Evolutionary conservation across 2,888 invertebrate species (phyloP).

Genomic region (Dicycla oo): DNA sequence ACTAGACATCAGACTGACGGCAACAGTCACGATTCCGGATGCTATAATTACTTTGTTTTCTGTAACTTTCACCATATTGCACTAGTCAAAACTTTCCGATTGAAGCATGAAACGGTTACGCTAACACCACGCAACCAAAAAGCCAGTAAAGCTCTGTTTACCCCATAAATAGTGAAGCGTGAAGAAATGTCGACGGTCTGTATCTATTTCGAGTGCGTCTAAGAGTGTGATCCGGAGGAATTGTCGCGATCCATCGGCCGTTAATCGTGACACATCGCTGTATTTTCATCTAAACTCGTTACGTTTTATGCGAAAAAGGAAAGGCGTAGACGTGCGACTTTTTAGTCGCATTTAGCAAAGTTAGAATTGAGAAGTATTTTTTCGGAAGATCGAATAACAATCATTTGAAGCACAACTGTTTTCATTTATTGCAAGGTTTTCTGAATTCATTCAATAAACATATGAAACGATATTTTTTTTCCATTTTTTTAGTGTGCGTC

Average conservation of each 20-base stretch:
- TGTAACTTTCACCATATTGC: neutral
- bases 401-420: neutral
- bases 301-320: constrained; percentile 66
- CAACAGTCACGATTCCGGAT: neutral
- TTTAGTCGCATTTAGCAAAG: constrained; percentile 37
- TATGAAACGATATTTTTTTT: neutral
- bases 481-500: neutral
- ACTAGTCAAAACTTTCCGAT: neutral
- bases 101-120: neutral
- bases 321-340: constrained; percentile 48
- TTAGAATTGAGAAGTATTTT: neutral
- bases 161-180: constrained; percentile 46
- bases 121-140: constrained; percentile 6
- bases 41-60: neutral
- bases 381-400: neutral
- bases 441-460: neutral
- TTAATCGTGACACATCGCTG: constrained; percentile 76
- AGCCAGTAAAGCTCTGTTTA: constrained; percentile 25
- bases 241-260: constrained; percentile 63
- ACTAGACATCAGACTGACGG: neutral
- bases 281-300: constrained; percentile 73
- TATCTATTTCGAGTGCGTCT: constrained; percentile 59
- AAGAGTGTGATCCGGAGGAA: constrained; percentile 51
- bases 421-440: neutral
- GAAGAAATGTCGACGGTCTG: constrained; percentile 46